Conservation (phyloP, 1,140 invertebrate genomes). For the Saxidomus purpurata region DNA sequence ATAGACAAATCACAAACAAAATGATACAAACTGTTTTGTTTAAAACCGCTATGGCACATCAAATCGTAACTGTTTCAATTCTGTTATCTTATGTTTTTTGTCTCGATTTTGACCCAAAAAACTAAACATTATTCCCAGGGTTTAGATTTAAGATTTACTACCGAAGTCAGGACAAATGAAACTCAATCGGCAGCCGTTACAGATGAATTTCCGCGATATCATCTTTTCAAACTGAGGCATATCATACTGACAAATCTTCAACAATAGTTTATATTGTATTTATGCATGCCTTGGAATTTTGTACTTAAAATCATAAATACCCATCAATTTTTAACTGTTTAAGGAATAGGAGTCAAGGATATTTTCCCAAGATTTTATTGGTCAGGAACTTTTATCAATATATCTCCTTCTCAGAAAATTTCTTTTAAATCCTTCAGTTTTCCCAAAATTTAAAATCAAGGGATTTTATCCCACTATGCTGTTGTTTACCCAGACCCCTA, state of each 20-base stretch:
- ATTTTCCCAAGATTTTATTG: no score
- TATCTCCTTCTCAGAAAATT: no score
- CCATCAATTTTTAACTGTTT: background rate
- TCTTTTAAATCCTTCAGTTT: no score
- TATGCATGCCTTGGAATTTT: background rate
- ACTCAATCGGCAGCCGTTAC: background rate
- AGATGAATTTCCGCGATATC: constrained; percentile 8
- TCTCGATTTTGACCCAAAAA: background rate
- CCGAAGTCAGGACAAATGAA: background rate
- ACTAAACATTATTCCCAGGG: background rate
- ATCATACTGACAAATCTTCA: constrained; percentile 6
- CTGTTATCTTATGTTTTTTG: constrained; percentile 12
- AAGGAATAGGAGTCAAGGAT: no score
- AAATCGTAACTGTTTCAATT: constrained; percentile 26
- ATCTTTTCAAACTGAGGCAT: background rate
- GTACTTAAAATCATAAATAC: background rate
- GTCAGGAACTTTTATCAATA: no score
- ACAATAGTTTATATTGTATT: background rate
- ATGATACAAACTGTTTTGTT: background rate
- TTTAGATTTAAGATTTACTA: constrained; percentile 24
- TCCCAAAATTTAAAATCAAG: no score
- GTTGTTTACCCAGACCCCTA: no score
- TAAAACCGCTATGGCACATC: background rate
- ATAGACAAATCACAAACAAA: background rate
- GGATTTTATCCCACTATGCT: no score